Evolutionary conservation across 92 coral and sea anemone genomes (phyloP).

Genomic region (Porites rus): DNA sequence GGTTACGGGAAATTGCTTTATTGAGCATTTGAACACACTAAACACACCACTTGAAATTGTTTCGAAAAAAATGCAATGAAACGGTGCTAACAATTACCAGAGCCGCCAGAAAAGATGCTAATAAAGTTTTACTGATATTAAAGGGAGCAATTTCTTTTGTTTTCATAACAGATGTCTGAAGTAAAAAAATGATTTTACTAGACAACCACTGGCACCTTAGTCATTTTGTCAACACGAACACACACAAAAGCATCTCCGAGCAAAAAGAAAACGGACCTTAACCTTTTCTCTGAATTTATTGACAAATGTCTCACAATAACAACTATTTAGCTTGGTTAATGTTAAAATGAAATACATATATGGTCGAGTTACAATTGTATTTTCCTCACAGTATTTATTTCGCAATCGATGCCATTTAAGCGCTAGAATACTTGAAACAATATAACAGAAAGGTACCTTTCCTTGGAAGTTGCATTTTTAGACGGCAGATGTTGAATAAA

Average conservation of each 20-base stretch:
- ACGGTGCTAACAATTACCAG: constrained; percentile 7
- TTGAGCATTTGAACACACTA: neutral
- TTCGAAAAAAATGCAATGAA: constrained; percentile 13
- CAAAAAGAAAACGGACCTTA: neutral
- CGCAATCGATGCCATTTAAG: no score
- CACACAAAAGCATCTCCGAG: neutral
- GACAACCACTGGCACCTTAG: neutral
- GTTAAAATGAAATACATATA: constrained; percentile 1
- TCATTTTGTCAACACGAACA: neutral
- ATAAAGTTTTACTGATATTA: constrained; percentile 33
- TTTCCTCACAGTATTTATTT: neutral
- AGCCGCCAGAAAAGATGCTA: constrained; percentile 18
- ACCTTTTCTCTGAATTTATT: neutral
- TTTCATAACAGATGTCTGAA: constrained; percentile 19
- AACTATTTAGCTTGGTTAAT: neutral
- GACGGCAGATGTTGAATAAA: constrained; percentile 41
- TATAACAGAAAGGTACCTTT: constrained; percentile 18
- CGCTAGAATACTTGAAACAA: neutral
- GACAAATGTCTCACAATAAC: neutral
- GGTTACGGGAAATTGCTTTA: neutral
- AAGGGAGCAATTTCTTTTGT: constrained; percentile 29
- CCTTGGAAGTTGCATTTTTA: constrained; percentile 17
- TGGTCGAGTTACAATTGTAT: neutral
- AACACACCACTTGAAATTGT: neutral
- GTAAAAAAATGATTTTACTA: neutral